Evolutionary conservation across 2,113 vertebrate genomes (phyloP).

Genomic region (Nesogale talazaci): DNA sequence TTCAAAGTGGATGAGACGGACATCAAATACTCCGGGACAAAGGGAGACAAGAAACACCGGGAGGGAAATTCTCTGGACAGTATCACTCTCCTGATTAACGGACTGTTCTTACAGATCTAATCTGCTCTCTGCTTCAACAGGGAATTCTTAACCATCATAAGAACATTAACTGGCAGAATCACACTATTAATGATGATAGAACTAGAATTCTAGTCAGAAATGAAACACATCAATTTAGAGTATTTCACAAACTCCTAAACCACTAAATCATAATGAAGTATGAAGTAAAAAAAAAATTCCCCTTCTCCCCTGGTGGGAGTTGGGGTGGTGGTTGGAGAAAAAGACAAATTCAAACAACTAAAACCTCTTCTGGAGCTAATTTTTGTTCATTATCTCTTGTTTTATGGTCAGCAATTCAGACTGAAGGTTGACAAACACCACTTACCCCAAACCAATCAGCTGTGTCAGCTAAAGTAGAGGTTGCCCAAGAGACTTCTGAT

Average conservation of each 20-base stretch:
- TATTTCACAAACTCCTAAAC: conserved; percentile 28
- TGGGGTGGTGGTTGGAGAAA: not conserved
- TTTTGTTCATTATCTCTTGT: conserved; percentile 60
- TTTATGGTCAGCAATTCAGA: conserved; percentile 63
- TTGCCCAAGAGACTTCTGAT: conserved; percentile 62
- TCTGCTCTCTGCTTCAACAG: not conserved
- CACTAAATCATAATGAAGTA: conserved; percentile 11
- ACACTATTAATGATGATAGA: conserved; percentile 1
- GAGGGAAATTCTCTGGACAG: not conserved
- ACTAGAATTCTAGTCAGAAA: conserved; percentile 36
- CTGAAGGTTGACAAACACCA: conserved; percentile 57
- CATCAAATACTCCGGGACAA: not conserved
- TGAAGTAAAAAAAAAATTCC: conserved; percentile 16
- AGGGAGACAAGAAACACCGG: not conserved
- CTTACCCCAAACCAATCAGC: conserved; percentile 43
- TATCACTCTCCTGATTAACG: not conserved
- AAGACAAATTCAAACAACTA: conserved; percentile 38
- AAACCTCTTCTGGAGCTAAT: conserved; percentile 59
- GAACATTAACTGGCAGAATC: not conserved
- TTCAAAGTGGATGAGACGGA: not conserved
- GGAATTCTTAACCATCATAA: not conserved
- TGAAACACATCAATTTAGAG: conserved; percentile 51
- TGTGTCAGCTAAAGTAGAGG: conserved; percentile 61
- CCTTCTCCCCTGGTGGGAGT: not conserved
- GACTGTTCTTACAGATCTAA: not conserved